A percentile compares a stretch with the other conserved stretches of the same genome.
These are phyloP conservation scores for Petromus typicus DNA, from an alignment of 2,113 vertebrate genomes.

Conservation along the genomic window DNA sequence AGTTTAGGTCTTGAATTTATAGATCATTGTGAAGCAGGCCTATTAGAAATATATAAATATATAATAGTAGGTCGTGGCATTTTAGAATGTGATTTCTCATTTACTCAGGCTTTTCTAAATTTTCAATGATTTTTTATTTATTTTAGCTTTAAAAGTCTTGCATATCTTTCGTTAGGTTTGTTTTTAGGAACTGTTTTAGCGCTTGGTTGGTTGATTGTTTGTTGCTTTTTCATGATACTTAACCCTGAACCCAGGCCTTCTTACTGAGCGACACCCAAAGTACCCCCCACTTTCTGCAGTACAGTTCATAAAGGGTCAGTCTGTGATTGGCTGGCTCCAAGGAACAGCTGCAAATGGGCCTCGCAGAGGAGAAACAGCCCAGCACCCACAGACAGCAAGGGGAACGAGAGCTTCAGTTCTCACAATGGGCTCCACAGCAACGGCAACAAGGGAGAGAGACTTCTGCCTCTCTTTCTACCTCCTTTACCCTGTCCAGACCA, in stretches of 20 bases:
- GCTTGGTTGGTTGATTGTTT: not conserved
- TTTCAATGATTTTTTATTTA: constrained; percentile 7
- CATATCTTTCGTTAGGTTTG: not conserved
- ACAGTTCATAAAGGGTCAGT: too few species aligned
- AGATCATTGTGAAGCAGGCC: not conserved
- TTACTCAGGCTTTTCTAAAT: not conserved
- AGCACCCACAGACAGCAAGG: too few species aligned
- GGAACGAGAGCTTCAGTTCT: too few species aligned
- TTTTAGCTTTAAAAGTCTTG: not conserved
- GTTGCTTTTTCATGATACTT: not conserved
- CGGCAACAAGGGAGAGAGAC: too few species aligned
- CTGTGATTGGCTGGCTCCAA: too few species aligned
- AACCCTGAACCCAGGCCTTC: not conserved
- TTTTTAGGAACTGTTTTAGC: not conserved
- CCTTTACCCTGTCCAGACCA: too few species aligned
- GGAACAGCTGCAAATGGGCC: too few species aligned
- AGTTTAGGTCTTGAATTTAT: not conserved
- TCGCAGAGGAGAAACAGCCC: too few species aligned
- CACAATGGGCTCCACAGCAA: too few species aligned
- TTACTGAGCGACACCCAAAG: not conserved
- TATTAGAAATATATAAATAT: not conserved
- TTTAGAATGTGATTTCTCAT: not conserved
- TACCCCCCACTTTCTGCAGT: too few species aligned
- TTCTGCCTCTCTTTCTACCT: too few species aligned
- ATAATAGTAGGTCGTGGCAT: not conserved